Conservation (phyloP, 2,113 vertebrate genomes). For the Callopanchax toddi region DNA sequence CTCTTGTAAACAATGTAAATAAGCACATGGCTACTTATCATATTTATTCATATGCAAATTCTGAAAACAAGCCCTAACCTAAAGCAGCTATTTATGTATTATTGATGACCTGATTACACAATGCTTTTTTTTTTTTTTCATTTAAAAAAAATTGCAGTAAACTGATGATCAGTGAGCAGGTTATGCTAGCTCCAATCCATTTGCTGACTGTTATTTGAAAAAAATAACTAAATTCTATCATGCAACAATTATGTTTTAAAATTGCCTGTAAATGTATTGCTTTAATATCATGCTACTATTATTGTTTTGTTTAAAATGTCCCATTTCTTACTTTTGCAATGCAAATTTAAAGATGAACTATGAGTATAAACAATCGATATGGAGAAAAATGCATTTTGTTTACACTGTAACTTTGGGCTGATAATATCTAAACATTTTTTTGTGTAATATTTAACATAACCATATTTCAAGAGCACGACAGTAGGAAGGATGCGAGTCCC, state of each 20-base stretch:
- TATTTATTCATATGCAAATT: background rate
- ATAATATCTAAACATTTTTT: too few relatives aligned
- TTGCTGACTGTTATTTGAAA: background rate
- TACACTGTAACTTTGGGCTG: too few relatives aligned
- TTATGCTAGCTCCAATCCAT: background rate
- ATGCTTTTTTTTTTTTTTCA: background rate
- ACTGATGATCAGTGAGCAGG: background rate
- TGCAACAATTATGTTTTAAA: too few relatives aligned
- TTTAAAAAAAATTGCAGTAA: background rate
- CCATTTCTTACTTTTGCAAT: too few relatives aligned
- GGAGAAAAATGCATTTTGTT: too few relatives aligned
- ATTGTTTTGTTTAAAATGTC: too few relatives aligned
- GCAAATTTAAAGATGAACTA: too few relatives aligned
- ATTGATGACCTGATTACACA: background rate
- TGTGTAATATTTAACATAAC: too few relatives aligned
- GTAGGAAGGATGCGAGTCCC: constrained; percentile 22
- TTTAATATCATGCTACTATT: too few relatives aligned
- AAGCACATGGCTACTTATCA: background rate
- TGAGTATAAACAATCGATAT: too few relatives aligned
- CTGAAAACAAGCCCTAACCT: background rate
- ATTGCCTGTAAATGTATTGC: too few relatives aligned
- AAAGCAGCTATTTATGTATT: background rate
- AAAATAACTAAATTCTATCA: too few relatives aligned
- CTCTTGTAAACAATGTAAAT: background rate
- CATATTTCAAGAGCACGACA: background rate